Conservation (phyloP, 1,140 invertebrate genomes). For the Oncopeltus fasciatus region DNA sequence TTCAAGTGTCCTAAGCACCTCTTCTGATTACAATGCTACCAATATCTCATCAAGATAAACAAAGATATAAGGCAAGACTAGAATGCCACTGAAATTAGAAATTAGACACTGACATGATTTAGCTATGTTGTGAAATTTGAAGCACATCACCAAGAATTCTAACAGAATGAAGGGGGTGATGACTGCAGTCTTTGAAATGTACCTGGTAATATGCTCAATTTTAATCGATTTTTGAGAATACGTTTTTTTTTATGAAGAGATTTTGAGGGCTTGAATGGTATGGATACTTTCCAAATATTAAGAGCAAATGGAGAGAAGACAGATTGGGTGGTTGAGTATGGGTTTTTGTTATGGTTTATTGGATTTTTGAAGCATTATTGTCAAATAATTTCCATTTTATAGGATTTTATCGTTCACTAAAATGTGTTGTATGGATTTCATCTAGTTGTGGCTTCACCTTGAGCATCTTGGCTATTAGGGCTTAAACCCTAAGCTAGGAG, state of each 20-base stretch:
- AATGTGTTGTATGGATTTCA: too few relatives aligned
- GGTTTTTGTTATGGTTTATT: too few relatives aligned
- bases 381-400: too few relatives aligned
- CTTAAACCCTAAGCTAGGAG: too few relatives aligned
- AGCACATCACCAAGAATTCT: conserved; percentile 16
- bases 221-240: not conserved
- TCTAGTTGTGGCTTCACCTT: too few relatives aligned
- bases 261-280: not conserved
- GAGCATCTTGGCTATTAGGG: too few relatives aligned
- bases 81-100: too few relatives aligned
- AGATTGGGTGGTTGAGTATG: too few relatives aligned
- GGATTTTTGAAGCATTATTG: too few relatives aligned
- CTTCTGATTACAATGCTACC: conserved; percentile 15
- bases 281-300: too few relatives aligned
- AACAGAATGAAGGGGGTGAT: conserved; percentile 17
- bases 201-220: conserved; percentile 31
- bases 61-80: conserved; percentile 9
- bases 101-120: conserved; percentile 15
- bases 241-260: not conserved
- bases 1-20: conserved; percentile 22
- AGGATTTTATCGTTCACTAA: too few relatives aligned
- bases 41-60: conserved; percentile 27
- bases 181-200: conserved; percentile 29
- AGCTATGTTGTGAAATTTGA: conserved; percentile 10
- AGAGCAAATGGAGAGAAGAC: too few relatives aligned